Base-by-base conservation (phyloP, 2,113 vertebrate species). In the Osmerus eperlanus region DNA sequence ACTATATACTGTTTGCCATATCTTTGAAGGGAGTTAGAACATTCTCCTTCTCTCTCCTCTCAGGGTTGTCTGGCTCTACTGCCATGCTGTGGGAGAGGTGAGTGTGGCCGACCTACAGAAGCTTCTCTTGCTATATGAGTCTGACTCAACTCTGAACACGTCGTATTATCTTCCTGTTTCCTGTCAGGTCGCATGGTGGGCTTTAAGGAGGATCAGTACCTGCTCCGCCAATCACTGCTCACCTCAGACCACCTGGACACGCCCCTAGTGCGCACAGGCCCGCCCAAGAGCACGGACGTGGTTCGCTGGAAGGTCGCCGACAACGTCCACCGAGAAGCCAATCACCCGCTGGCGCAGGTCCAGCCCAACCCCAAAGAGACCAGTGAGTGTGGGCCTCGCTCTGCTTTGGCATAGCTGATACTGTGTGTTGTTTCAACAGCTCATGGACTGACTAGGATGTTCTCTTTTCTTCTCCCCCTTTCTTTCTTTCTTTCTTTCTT, bases 141-240 rank as follows among this genome's bases (percentile, higher is more conserved):
- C 9, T 5, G 41, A 47, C 8, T 47, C 41, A 47, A 7, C 41
- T 47, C 7, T 47, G 41, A 47, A 47, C 41, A 7, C 7, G 41
- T 47, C 41, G 9, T 12, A 12, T 47, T 2, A 47, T 12, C 32
- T 7, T 36, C 11, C 18, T 56, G 4, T 63, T 29, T 55, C 56
- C 7, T 6, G 68, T 0, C 87, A 99, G 97, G 97, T 56, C 96
- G 95, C 73, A 94, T 89, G 25, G 93, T 99, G 47, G 96, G 97
- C 79, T 99, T 98, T 80, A 98, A 95, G 87, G 96, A 99, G 79
- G 95, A 99, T 4, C 95, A 98, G 71, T 97, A 98, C 85, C 89
- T 98, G 92, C 85, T 98, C 1, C 94, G 94, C 1, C 95, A 98
- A 73, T 95, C 94, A 74, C 90, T 94, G 69, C 94, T 98, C 86